These are phyloP conservation scores for Hippoglossus hippoglossus DNA, from an alignment of 2,797 vertebrate genomes.

Conservation along the genomic window DNA sequence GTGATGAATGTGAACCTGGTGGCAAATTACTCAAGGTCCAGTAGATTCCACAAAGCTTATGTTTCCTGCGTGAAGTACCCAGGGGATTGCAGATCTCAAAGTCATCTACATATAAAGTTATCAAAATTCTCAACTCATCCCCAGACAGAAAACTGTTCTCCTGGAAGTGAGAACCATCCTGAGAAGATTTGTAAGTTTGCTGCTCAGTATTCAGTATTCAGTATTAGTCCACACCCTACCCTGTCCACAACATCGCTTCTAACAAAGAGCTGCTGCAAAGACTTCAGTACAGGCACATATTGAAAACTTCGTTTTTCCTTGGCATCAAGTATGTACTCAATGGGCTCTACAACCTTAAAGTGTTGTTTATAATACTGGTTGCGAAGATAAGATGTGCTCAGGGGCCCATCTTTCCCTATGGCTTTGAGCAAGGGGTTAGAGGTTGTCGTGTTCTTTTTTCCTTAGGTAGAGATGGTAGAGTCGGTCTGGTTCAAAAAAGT, in stretches of 20 bases:
- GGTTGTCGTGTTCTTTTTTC: too few relatives aligned
- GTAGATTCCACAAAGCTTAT: not conserved
- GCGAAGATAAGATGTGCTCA: conserved; percentile 32
- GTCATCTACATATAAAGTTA: not conserved
- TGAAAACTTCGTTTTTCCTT: conserved; percentile 43
- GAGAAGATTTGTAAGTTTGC: conserved; percentile 10
- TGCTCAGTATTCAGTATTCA: conserved; percentile 5
- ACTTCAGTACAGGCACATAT: conserved; percentile 50
- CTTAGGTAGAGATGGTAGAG: too few relatives aligned
- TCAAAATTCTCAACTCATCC: conserved; percentile 13
- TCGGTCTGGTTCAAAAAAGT: too few relatives aligned
- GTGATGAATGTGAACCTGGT: not conserved
- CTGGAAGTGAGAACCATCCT: conserved; percentile 22
- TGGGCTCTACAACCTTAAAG: conserved; percentile 45
- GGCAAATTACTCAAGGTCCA: too few relatives aligned
- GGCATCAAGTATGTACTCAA: conserved; percentile 44
- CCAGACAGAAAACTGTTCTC: conserved; percentile 18
- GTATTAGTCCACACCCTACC: not conserved
- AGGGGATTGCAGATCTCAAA: conserved; percentile 19
- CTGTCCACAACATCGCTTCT: conserved; percentile 42
- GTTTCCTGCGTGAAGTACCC: conserved; percentile 26
- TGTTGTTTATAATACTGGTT: conserved; percentile 39
- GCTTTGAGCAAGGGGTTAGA: conserved; percentile 26
- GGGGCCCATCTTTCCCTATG: conserved; percentile 22
- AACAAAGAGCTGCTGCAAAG: conserved; percentile 21